phyloP scores from a whole-genome alignment of 2,797 vertebrate genomes.

The Allenopithecus nigroviridis region DNA sequence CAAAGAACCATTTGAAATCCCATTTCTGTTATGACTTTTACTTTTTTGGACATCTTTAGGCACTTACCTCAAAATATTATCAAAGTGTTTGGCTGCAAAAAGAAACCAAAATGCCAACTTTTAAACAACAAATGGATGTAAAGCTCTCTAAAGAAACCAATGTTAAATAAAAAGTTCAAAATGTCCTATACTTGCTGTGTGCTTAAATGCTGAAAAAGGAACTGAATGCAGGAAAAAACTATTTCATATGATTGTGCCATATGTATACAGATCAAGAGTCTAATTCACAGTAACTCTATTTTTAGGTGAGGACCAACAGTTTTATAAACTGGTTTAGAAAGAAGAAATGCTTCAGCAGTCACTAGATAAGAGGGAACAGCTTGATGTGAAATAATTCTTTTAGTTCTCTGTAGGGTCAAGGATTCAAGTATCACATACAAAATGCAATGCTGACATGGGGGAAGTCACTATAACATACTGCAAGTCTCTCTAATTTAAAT shows the following conservation, averaged over 20 bases:
- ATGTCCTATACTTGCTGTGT: background rate
- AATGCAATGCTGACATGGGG: background rate
- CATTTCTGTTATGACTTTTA: background rate
- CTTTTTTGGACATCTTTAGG: background rate
- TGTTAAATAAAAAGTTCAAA: background rate
- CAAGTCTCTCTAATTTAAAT: background rate
- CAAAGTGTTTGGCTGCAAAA: background rate
- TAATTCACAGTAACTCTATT: background rate
- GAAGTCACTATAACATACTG: background rate
- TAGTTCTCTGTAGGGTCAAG: background rate
- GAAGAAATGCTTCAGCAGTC: constrained; percentile 7
- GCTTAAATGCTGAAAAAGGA: background rate
- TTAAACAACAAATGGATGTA: background rate
- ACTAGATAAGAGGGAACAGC: background rate
- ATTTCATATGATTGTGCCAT: background rate
- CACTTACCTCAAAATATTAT: background rate
- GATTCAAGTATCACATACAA: background rate
- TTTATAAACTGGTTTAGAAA: background rate
- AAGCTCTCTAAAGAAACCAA: background rate
- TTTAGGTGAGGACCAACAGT: background rate
- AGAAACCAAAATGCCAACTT: background rate
- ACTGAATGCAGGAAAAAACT: background rate
- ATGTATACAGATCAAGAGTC: background rate
- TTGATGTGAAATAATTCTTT: background rate
- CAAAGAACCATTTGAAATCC: background rate